Evolutionary conservation across 1,140 invertebrate genomes (phyloP).

Genomic region (Solenopsis fugax): DNA sequence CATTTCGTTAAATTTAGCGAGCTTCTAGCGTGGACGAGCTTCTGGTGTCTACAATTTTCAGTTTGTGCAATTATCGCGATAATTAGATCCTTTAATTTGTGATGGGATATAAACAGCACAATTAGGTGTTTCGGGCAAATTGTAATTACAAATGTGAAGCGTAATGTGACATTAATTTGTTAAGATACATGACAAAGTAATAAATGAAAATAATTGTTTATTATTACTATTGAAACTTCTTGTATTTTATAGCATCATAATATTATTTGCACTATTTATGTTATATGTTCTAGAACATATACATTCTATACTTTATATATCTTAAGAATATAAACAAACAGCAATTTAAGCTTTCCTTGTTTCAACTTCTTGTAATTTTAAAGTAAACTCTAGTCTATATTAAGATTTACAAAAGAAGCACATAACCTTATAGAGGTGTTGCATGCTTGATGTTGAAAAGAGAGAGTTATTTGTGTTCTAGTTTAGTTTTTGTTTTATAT

Average conservation of each 20-base stretch:
- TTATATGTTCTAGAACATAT: too few relatives aligned
- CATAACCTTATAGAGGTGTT: neutral
- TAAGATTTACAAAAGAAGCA: slow-evolving; percentile 1
- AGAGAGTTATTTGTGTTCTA: neutral
- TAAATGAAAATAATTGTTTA: too few relatives aligned
- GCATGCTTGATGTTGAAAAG: slow-evolving; percentile 40
- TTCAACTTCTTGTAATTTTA: slow-evolving; percentile 8
- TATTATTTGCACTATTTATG: neutral
- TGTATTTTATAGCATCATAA: neutral
- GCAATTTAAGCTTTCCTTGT: neutral
- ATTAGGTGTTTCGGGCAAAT: neutral
- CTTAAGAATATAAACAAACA: neutral
- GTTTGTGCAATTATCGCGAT: neutral
- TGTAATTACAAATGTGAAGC: neutral
- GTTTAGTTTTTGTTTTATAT: neutral
- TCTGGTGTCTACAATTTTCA: neutral
- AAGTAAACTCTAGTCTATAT: neutral
- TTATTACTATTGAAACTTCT: neutral
- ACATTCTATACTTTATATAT: neutral
- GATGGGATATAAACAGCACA: neutral
- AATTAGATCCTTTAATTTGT: neutral
- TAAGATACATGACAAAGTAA: neutral
- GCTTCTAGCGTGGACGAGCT: neutral
- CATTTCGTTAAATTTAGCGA: neutral
- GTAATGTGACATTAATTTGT: neutral